phyloP scores from a whole-genome alignment of 1,140 invertebrate genomes.

The Bombus waltoni region DNA sequence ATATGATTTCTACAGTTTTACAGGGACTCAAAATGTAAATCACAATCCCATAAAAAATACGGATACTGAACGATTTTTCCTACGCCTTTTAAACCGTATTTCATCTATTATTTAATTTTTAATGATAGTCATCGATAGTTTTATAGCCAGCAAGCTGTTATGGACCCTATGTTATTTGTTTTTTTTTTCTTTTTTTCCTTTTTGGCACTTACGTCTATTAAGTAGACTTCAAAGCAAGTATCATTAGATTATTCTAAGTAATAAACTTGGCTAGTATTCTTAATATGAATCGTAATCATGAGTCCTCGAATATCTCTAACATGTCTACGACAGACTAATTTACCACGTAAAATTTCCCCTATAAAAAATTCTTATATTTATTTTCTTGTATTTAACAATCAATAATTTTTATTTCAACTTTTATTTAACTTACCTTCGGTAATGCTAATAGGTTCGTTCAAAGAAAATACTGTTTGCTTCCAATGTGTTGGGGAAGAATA shows the following conservation, averaged over 20 bases:
- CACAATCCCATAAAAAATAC: slow-evolving; percentile 12
- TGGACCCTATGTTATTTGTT: slow-evolving; percentile 57
- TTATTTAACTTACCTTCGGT: slow-evolving; percentile 85
- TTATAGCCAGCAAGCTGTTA: slow-evolving; percentile 23
- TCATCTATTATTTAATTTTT: slow-evolving; percentile 13
- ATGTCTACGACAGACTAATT: slow-evolving; percentile 85
- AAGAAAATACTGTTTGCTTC: slow-evolving; percentile 98
- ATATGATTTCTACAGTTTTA: slow-evolving; percentile 12
- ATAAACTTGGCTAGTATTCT: slow-evolving; percentile 77
- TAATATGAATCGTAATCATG: slow-evolving; percentile 82
- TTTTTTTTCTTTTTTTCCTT: background rate
- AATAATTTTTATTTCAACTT: slow-evolving; percentile 31
- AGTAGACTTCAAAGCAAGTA: slow-evolving; percentile 17
- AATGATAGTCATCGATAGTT: slow-evolving; percentile 31
- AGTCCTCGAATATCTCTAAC: slow-evolving; percentile 85
- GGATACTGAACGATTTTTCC: background rate
- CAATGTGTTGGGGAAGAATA: slow-evolving; percentile 93
- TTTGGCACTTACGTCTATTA: slow-evolving; percentile 61
- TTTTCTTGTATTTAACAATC: slow-evolving; percentile 15
- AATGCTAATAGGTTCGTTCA: slow-evolving; percentile 88
- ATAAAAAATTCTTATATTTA: slow-evolving; percentile 55
- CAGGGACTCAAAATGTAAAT: slow-evolving; percentile 15
- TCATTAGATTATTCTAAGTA: slow-evolving; percentile 75
- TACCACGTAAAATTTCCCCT: slow-evolving; percentile 86
- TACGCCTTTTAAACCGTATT: background rate